phyloP scores from a whole-genome alignment of 2,888 invertebrate species.

The Sipha maydis region DNA sequence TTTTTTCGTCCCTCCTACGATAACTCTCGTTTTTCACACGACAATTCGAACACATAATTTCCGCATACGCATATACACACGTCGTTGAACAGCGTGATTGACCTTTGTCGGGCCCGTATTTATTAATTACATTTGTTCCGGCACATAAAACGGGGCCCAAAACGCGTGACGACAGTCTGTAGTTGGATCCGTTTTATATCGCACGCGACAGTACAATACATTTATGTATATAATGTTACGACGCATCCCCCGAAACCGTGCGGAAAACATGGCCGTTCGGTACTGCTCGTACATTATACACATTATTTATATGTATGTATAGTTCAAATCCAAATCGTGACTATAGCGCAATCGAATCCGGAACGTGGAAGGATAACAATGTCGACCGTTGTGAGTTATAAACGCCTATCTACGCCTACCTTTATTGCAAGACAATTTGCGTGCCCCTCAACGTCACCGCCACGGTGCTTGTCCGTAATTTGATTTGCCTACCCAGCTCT shows the following conservation, averaged over 20 bases:
- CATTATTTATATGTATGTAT: too few species aligned
- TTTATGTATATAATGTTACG: not conserved
- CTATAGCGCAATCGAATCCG: not conserved
- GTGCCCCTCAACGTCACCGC: not conserved
- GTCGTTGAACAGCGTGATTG: slow-evolving; percentile 38
- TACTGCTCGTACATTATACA: not conserved
- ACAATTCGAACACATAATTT: not conserved
- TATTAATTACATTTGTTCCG: slow-evolving; percentile 53
- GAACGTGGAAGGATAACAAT: not conserved
- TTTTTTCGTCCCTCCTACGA: not conserved
- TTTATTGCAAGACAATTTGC: not conserved
- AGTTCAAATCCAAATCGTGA: too few species aligned
- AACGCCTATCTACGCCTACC: not conserved
- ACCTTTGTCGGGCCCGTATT: slow-evolving; percentile 12
- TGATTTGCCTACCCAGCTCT: slow-evolving; percentile 11
- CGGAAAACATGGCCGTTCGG: not conserved
- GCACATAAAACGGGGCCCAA: slow-evolving; percentile 44
- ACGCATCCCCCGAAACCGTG: not conserved
- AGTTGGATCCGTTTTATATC: not conserved
- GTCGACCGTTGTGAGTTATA: not conserved
- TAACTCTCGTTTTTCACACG: not conserved
- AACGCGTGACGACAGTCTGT: slow-evolving; percentile 33
- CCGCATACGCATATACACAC: not conserved
- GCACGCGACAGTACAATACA: not conserved
- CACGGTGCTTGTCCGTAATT: slow-evolving; percentile 18